Base-by-base conservation (phyloP, 2,888 invertebrate genomes). In the Hesperia comma region DNA sequence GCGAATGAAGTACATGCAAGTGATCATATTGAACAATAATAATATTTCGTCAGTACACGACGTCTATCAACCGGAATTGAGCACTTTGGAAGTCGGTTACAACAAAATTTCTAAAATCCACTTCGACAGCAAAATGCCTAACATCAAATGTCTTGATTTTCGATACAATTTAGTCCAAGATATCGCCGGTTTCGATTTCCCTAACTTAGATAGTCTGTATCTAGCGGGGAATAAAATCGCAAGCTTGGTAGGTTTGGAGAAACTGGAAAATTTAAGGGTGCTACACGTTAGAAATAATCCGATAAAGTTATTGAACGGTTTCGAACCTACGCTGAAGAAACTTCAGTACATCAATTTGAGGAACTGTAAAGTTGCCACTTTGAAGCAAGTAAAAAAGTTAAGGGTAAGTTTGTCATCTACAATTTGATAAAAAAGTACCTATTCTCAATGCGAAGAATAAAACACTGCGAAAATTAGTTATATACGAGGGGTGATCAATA, bases 261-360 rank as follows among this genome's bases (percentile, higher is more conserved):
- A 82, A 49, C 87, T 96, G 73, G 78, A 81, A 0, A 94, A 94
- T 74, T 83, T 98, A 68, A 93, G 94, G 69, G 94, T 95, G 17
- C 84, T 98, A 14, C 97, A 97, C 77, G 82, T 97, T 41, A 94
- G 97, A 0, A 93, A 94, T 54, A 98, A 98, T 83, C 93, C 91
- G 12, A 88, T 95, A 68, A 89, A 82, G 57, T 82, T 86, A 51
- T 77, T 95, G 12, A 83, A 93, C 37, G 94, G 94, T 0, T 94
- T 95, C 70, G 77, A 85, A 10, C 76, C 80, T 12, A 74, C 70
- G 0, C 76, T 93, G 43, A 82, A 68, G 6, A 93, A 93, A 68
- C 80, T 95, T 17, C 81, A 79, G 40, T 95, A 95, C 68, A 54
- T 95, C 0, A 95, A 95, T 78, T 72, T 95, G 33, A 81, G 95